Evolutionary conservation across 2,888 invertebrate species (phyloP).

Genomic region (Aleiodes testaceus): DNA sequence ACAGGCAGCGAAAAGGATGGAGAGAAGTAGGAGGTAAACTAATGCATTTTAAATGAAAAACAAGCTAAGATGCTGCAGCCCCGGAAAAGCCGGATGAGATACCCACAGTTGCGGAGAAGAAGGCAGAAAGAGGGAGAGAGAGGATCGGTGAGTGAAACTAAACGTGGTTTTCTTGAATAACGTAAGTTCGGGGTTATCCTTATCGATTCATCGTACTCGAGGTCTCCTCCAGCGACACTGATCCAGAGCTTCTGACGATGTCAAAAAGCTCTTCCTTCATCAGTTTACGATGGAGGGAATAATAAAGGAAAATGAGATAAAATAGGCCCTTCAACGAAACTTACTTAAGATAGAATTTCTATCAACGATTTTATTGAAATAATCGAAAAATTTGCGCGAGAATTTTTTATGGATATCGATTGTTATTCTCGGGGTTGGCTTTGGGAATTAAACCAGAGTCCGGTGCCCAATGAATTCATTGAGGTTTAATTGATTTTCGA

Average conservation of each 20-base stretch:
- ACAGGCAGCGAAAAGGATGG: constrained; percentile 31
- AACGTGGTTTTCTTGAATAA: constrained; percentile 36
- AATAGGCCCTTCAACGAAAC: background rate
- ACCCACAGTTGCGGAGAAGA: constrained; percentile 20
- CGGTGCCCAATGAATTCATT: too few relatives aligned
- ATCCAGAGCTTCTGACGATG: constrained; percentile 20
- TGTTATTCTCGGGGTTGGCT: too few relatives aligned
- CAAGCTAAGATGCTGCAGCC: constrained; percentile 51
- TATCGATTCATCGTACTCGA: constrained; percentile 39
- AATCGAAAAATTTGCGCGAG: too few relatives aligned
- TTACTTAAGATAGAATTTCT: too few relatives aligned
- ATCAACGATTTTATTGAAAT: too few relatives aligned
- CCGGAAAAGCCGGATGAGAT: constrained; percentile 42
- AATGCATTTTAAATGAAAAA: constrained; percentile 62
- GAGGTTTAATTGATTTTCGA: too few relatives aligned
- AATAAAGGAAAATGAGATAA: constrained; percentile 24
- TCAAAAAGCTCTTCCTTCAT: constrained; percentile 33
- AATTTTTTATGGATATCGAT: too few relatives aligned
- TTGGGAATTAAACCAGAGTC: too few relatives aligned
- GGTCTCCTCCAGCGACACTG: constrained; percentile 21
- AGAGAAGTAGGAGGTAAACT: constrained; percentile 45
- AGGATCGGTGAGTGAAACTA: constrained; percentile 36
- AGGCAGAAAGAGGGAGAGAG: background rate
- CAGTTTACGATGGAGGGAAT: constrained; percentile 4
- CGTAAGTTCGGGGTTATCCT: constrained; percentile 37